A percentile compares a stretch with the other conserved stretches of the same genome.
phyloP scores from a whole-genome alignment of 2,888 invertebrate species.

The Ceratothoa steindachneri region DNA sequence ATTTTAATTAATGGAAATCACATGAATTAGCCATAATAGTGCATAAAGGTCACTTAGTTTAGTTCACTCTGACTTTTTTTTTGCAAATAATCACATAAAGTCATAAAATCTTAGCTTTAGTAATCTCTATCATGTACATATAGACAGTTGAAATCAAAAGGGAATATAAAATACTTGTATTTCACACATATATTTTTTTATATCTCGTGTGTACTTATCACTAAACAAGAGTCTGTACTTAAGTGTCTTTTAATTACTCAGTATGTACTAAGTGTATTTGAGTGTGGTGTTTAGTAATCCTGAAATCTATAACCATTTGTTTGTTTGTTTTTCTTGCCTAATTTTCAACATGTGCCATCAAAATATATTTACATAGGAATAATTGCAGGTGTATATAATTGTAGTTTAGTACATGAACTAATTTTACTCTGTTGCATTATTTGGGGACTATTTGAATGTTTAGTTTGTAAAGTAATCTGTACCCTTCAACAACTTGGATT shows the following conservation, averaged over 20 bases:
- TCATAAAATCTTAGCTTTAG: not conserved
- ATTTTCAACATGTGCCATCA: no score
- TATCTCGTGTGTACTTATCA: not conserved
- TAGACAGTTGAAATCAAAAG: not conserved
- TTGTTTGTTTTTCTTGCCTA: no score
- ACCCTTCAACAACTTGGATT: no score
- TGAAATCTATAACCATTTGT: no score
- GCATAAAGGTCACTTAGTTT: not conserved
- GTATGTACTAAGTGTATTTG: not conserved
- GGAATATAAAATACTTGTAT: not conserved
- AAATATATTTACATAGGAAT: no score
- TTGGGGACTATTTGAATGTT: no score
- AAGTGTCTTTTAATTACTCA: not conserved
- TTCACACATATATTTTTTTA: not conserved
- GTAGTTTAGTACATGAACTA: no score
- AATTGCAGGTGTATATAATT: no score
- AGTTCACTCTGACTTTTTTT: no score
- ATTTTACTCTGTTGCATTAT: no score
- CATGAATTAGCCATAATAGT: not conserved
- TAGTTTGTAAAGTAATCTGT: no score
- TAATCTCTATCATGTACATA: not conserved
- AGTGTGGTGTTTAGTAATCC: not conserved
- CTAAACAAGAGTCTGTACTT: no score
- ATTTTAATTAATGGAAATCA: not conserved
- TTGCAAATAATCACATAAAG: not conserved